Conservation (phyloP, 2,797 vertebrate genomes). For the Sebastes cheni region DNA sequence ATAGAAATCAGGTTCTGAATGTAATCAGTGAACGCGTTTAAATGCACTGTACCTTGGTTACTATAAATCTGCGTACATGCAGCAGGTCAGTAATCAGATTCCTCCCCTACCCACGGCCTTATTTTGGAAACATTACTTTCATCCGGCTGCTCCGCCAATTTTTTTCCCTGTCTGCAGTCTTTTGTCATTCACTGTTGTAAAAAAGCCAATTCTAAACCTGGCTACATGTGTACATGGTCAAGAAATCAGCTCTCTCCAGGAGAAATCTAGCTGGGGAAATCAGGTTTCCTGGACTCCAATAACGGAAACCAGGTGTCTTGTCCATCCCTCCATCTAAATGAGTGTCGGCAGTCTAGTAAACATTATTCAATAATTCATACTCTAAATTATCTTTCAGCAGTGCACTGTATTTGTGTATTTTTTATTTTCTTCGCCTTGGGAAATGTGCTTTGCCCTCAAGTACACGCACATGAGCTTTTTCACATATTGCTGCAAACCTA, state of each 20-base stretch:
- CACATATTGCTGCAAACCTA: conserved; percentile 18
- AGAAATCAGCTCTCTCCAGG: not conserved
- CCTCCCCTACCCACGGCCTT: not conserved
- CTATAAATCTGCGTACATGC: not conserved
- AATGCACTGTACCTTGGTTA: not conserved
- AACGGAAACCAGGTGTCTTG: too few relatives aligned
- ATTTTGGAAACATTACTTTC: not conserved
- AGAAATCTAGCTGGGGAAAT: not conserved
- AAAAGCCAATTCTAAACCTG: not conserved
- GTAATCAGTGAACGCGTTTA: too few relatives aligned
- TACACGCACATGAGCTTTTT: not conserved
- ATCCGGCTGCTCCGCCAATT: not conserved
- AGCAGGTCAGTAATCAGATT: not conserved
- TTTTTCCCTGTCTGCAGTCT: not conserved
- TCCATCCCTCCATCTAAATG: not conserved
- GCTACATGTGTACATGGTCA: not conserved
- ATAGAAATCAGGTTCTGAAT: not conserved
- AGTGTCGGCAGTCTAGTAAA: not conserved
- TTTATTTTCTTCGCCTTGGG: conserved; percentile 3
- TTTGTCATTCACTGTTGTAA: not conserved
- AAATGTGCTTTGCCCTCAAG: conserved; percentile 3
- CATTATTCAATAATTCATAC: conserved; percentile 9
- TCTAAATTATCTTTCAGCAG: conserved; percentile 16
- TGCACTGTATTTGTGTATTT: conserved; percentile 1
- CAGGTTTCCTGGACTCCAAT: not conserved